Evolutionary conservation across 2,888 invertebrate species (phyloP), one percentile per base, ranked within the genome.

Genomic region (Campopleginae sp.): DNA sequence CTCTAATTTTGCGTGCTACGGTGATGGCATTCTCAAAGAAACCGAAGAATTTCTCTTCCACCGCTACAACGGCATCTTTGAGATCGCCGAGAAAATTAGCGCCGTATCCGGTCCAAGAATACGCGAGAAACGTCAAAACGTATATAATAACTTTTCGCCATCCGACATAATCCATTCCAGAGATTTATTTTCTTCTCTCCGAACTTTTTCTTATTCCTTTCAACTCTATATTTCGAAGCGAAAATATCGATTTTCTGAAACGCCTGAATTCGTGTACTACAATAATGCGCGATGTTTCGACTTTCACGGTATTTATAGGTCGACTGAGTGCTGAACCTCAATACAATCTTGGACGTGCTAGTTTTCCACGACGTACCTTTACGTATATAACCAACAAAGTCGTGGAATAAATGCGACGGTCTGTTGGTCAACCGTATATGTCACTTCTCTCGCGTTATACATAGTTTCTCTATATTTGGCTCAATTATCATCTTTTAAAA

Each of bases 51-150:
- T 97, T 95, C n/a, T 96, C 95, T 94, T 97, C 97, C 10, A 97
- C 97, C 0, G 97, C 95, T 84, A 97, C 94, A 70, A 98, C 97
- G 8, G 97, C 97, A 94, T 98, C 97, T 88, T 96, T 95, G 84
- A 97, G 94, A 94, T 97, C 97, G 83, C 95, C 94, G 86, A 97
- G 94, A 90, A 97, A 95, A 88, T 95, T 96, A 44, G 97, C 96
- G 12, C 97, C 97, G 93, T 97, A 96, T 23, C 97, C 97, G 51
- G 97, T 96, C 94, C 97, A 97, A 0, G 97, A 96, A 91, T 97
- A 97, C 0, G 96, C 96, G 84, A 96, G 93, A 92, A 97, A 97
- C 58, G 97, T 97, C 88, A 97, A 91, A 19, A 95, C 91, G 92
- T 97, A 97, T 89, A 97, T 95, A 33, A 96, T 95, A 61, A 97